phyloP scores from a whole-genome alignment of 2,797 vertebrate species.

The Tapera naevia region DNA sequence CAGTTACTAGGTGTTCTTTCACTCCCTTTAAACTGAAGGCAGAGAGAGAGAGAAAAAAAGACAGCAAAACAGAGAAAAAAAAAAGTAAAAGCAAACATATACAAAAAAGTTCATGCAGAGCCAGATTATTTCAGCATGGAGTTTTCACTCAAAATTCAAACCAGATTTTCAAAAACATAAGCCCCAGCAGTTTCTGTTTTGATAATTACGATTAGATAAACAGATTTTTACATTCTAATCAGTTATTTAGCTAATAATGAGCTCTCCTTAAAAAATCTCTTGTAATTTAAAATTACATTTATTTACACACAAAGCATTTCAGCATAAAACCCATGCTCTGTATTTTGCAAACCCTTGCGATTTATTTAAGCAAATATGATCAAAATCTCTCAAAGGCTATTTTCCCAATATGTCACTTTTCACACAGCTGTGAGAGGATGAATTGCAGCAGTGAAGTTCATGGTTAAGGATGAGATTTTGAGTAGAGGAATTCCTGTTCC shows the following conservation, averaged over 20 bases:
- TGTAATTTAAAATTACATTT: neutral
- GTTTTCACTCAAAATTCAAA: conserved; percentile 50
- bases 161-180: conserved; percentile 21
- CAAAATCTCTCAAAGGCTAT: neutral
- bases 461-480: conserved; percentile 63
- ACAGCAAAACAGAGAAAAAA: neutral
- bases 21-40: neutral
- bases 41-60: neutral
- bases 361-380: conserved; percentile 9
- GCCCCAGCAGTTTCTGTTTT: neutral
- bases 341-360: conserved; percentile 1
- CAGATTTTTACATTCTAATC: neutral
- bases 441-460: conserved; percentile 53
- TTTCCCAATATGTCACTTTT: conserved; percentile 39
- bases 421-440: conserved; percentile 64
- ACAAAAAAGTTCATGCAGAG: neutral
- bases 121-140: conserved; percentile 3
- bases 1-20: neutral
- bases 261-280: neutral
- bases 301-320: neutral
- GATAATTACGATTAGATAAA: neutral
- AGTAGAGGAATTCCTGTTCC: conserved; percentile 75
- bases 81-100: conserved; percentile 13
- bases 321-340: neutral
- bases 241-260: neutral